Evolutionary conservation across 2,888 invertebrate species (phyloP).

Genomic region (Cremastinae sp.): DNA sequence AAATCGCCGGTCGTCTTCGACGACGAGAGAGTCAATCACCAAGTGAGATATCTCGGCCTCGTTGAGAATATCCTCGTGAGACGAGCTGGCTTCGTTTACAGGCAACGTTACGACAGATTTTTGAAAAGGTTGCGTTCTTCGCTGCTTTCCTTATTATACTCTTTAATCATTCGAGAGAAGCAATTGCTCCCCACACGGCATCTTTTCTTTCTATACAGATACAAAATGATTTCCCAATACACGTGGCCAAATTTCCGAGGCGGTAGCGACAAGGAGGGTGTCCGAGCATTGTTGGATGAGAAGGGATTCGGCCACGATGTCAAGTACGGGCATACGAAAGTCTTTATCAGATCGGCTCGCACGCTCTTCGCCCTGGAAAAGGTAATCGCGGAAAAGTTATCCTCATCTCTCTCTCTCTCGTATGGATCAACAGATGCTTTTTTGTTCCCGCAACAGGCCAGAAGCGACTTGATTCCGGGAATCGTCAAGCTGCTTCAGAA

Average conservation of each 20-base stretch:
- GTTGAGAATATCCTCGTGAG: constrained; percentile 97
- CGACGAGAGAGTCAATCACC: constrained; percentile 88
- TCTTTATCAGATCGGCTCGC: constrained; percentile 95
- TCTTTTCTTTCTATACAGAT: too few relatives aligned
- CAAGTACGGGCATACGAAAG: constrained; percentile 96
- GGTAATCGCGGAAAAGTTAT: constrained; percentile 69
- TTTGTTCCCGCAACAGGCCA: constrained; percentile 81
- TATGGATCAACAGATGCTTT: neutral
- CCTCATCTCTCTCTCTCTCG: neutral
- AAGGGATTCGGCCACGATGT: constrained; percentile 90
- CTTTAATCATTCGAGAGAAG: constrained; percentile 10
- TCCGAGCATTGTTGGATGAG: constrained; percentile 91
- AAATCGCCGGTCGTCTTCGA: constrained; percentile 94
- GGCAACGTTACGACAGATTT: constrained; percentile 96
- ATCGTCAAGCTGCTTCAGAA: constrained; percentile 97
- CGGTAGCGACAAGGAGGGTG: constrained; percentile 90
- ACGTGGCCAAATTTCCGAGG: constrained; percentile 98
- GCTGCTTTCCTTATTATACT: neutral
- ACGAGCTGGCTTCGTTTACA: constrained; percentile 97
- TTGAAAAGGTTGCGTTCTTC: constrained; percentile 85
- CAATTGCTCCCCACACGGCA: too few relatives aligned
- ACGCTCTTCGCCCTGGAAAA: constrained; percentile 95
- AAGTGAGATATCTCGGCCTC: constrained; percentile 93
- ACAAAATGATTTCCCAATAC: constrained; percentile 97
- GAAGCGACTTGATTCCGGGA: constrained; percentile 93